Base-by-base conservation (phyloP, 1,140 invertebrate species). In the Drosophila sp. region DNA sequence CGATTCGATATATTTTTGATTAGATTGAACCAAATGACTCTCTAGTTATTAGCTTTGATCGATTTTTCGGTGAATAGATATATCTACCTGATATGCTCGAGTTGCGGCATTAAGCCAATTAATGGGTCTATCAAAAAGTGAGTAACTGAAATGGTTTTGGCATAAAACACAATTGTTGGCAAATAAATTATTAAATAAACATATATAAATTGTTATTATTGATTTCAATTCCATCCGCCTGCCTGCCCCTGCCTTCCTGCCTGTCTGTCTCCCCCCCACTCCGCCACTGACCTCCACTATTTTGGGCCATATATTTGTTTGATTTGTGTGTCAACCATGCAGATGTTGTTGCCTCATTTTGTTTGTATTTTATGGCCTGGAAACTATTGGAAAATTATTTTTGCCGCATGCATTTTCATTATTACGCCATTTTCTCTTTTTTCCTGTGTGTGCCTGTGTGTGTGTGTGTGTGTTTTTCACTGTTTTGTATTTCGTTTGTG, bases 121-220 rank as follows among this genome's bases (percentile, higher is more conserved):
- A 50, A 50, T 50, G 44, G 44, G 44, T 50, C 44, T 50, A 50
- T 50, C 44, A 50, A 25, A 60, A 56, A 72, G 61, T 56, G 56
- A 55, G 63, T 29, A 61, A 64, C 40, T 32, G 35, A 69, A 61
- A 35, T 44, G 54, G 17, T 50, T 27, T 7, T 27, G 44, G 44
- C 44, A 47, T 47, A 47, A 47, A 47, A 30, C 44, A 47, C 44
- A 47, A 47, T 47, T 25, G 44, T 47, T 47, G 44, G 30, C 61
- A 64, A 69, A 72, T 79, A 82, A 82, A 85, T 86, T 81, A 86
- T 86, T 85, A 78, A 78, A 81, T 86, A 86, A 86, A 84, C 81
- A 85, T 69, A 44, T 72, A 81, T 86, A 81, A 86, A 85, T 81
- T 81, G 70, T 69, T 79, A 72, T 85, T 86, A 81, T 85, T 85